phyloP scores from a whole-genome alignment of 2,113 vertebrate genomes.

The Propithecus coquereli region DNA sequence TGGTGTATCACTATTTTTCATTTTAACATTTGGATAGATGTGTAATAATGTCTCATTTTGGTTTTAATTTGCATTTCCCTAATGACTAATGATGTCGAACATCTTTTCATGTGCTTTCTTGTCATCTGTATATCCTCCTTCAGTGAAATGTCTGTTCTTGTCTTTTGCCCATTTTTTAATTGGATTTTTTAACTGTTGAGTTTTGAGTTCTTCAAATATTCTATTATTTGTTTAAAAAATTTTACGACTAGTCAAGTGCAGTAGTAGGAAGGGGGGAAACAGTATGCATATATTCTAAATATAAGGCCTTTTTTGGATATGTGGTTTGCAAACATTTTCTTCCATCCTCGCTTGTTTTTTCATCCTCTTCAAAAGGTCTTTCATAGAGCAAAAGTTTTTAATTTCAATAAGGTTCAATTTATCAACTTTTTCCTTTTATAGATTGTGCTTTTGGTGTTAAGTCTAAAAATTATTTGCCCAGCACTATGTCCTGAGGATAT shows the following conservation, averaged over 20 bases:
- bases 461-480: not conserved
- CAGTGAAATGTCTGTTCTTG: not conserved
- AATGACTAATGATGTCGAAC: not conserved
- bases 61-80: not conserved
- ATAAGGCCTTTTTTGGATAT: not conserved
- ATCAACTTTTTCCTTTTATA: not conserved
- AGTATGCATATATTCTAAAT: not conserved
- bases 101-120: not conserved
- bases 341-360: not conserved
- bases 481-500: not conserved
- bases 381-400: not conserved
- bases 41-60: not conserved
- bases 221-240: not conserved
- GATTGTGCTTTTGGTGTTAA: not conserved
- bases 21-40: not conserved
- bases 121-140: not conserved
- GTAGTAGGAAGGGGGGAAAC: no score
- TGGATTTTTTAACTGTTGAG: not conserved
- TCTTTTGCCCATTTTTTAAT: not conserved
- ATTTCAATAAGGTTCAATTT: not conserved
- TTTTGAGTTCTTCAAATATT: not conserved
- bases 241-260: no score
- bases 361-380: not conserved
- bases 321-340: not conserved
- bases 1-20: not conserved